Percentiles rank a stretch among this genome's conserved stretches.
Evolutionary conservation across 2,888 invertebrate genomes (phyloP).

Genomic region (Sesia apiformis): DNA sequence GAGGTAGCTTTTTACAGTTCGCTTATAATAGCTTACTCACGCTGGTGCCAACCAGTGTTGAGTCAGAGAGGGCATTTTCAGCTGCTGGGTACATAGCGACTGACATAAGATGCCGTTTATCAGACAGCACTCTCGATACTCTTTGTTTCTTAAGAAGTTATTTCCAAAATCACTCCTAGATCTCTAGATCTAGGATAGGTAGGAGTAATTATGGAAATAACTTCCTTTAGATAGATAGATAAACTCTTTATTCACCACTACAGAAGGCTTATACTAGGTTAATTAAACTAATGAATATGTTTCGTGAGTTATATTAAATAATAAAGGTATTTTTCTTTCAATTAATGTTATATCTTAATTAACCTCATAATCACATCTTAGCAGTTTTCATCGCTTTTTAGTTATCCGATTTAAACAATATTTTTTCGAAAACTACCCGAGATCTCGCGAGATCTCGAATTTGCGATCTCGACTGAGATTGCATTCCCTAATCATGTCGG

Average conservation of each 20-base stretch:
- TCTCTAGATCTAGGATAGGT: neutral
- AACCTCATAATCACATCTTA: constrained; percentile 2
- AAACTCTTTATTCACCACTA: neutral
- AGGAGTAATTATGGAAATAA: neutral
- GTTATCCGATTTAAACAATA: neutral
- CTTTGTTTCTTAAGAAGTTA: constrained; percentile 11
- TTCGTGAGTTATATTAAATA: neutral
- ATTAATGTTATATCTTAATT: constrained; percentile 1
- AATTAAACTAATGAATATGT: no score
- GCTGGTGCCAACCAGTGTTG: no score
- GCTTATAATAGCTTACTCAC: constrained; percentile 10
- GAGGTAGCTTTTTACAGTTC: constrained; percentile 6
- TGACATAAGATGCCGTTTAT: constrained; percentile 10
- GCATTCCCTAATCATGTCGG: neutral
- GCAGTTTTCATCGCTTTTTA: constrained; percentile 1
- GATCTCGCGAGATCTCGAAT: neutral
- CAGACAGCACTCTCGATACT: constrained; percentile 7
- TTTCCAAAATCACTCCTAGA: constrained; percentile 8
- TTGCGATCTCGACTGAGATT: neutral
- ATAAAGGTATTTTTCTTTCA: constrained; percentile 1
- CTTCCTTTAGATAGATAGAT: neutral
- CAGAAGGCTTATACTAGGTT: no score
- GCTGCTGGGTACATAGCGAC: constrained; percentile 10
- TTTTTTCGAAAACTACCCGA: neutral
- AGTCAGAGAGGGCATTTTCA: constrained; percentile 12